These are phyloP conservation scores for Epirrita christyi DNA, from an alignment of 2,888 invertebrate species.

Conservation along the genomic window DNA sequence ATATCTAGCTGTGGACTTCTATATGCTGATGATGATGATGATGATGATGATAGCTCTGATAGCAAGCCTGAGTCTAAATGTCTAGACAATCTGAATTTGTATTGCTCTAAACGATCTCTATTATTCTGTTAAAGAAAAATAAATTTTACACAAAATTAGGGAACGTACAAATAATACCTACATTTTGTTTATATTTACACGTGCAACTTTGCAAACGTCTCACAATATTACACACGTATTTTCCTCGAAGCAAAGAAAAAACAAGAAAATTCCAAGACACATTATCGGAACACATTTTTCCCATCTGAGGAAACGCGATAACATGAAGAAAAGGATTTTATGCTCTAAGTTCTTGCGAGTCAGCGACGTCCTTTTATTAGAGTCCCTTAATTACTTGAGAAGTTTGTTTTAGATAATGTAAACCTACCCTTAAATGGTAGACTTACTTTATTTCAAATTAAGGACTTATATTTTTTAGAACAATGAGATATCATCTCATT, in stretches of 20 bases:
- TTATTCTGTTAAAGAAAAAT: neutral
- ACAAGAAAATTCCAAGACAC: slow-evolving; percentile 55
- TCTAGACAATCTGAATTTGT: neutral
- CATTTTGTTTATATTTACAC: neutral
- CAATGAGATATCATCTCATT: no score
- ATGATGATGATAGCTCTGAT: no score
- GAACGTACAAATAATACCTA: no score
- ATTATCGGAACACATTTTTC: slow-evolving; percentile 72
- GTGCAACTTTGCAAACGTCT: slow-evolving; percentile 18
- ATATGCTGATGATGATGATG: no score
- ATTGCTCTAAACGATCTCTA: neutral
- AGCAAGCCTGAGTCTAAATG: neutral
- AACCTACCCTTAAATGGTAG: slow-evolving; percentile 14
- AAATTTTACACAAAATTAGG: no score
- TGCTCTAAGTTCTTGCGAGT: slow-evolving; percentile 48
- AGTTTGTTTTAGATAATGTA: slow-evolving; percentile 38
- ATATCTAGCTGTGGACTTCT: no score
- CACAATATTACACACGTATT: slow-evolving; percentile 33
- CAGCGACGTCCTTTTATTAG: slow-evolving; percentile 51
- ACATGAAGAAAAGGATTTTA: slow-evolving; percentile 71
- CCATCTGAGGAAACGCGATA: slow-evolving; percentile 64
- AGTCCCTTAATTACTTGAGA: slow-evolving; percentile 59
- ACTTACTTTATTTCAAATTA: neutral
- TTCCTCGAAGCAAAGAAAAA: slow-evolving; percentile 42
- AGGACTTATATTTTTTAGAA: no score